phyloP scores from a whole-genome alignment of 2,888 invertebrate genomes.

The Horisme vitalbata region DNA sequence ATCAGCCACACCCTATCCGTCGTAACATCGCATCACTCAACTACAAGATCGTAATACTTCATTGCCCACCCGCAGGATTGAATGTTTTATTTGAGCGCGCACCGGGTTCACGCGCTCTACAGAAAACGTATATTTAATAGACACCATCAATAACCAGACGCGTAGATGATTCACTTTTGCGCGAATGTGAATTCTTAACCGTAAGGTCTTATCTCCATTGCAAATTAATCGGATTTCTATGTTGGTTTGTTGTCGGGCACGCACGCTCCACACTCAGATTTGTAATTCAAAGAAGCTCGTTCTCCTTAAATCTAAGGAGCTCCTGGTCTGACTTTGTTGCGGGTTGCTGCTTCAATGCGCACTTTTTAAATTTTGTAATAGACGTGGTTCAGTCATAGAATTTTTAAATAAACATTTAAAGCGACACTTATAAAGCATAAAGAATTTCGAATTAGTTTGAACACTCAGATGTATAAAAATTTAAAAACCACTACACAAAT shows the following conservation, averaged over 20 bases:
- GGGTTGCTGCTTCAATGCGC: slow-evolving; percentile 39
- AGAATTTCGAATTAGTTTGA: slow-evolving; percentile 50
- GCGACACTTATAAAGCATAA: slow-evolving; percentile 73
- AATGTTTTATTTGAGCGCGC: slow-evolving; percentile 74
- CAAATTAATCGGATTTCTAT: slow-evolving; percentile 77
- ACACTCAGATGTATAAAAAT: slow-evolving; percentile 53
- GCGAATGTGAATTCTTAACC: slow-evolving; percentile 66
- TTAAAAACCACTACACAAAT: slow-evolving; percentile 54
- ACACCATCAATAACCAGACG: slow-evolving; percentile 79
- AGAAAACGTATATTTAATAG: slow-evolving; percentile 81
- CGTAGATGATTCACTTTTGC: slow-evolving; percentile 73
- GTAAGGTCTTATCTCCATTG: slow-evolving; percentile 74
- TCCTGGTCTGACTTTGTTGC: slow-evolving; percentile 46
- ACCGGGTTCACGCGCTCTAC: slow-evolving; percentile 55
- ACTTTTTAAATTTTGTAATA: too few species aligned
- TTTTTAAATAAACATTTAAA: slow-evolving; percentile 62
- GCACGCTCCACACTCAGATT: slow-evolving; percentile 53
- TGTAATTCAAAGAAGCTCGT: slow-evolving; percentile 68
- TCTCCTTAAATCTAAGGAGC: slow-evolving; percentile 54
- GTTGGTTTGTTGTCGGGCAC: slow-evolving; percentile 54
- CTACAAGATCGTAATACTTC: slow-evolving; percentile 64
- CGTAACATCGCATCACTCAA: slow-evolving; percentile 60
- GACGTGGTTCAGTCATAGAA: slow-evolving; percentile 75
- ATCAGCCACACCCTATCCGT: slow-evolving; percentile 43
- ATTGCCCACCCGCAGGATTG: slow-evolving; percentile 72